Evolutionary conservation across 2,797 vertebrate genomes (phyloP).

Genomic region (Gymnoscopelus braueri): DNA sequence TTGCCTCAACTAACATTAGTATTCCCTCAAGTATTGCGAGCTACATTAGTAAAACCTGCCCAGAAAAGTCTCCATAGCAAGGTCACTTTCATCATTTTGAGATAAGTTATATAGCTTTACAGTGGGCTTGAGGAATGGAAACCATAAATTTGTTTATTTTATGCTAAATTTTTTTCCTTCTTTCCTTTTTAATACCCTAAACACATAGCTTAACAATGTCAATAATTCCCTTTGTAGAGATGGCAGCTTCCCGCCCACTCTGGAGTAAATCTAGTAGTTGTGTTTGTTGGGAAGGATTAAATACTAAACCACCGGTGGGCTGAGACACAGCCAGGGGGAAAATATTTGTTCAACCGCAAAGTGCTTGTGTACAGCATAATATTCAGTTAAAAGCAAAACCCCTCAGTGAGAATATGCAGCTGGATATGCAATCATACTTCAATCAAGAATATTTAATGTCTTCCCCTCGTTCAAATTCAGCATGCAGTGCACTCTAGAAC

Average conservation of each 20-base stretch:
- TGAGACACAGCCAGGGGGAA: conserved; percentile 74
- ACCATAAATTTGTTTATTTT: conserved; percentile 54
- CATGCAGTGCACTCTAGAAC: conserved; percentile 54
- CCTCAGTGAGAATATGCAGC: conserved; percentile 74
- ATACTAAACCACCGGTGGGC: conserved; percentile 72
- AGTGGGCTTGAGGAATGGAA: conserved; percentile 48
- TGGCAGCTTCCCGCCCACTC: conserved; percentile 64
- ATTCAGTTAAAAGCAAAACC: conserved; percentile 76
- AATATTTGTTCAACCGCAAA: conserved; percentile 81
- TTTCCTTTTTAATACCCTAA: conserved; percentile 44
- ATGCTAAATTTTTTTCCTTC: conserved; percentile 46
- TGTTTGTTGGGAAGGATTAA: conserved; percentile 76
- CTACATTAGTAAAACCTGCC: conserved; percentile 72
- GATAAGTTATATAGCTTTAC: conserved; percentile 46
- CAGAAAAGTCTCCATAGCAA: conserved; percentile 53
- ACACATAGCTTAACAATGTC: conserved; percentile 76
- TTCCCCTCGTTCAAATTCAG: conserved; percentile 71
- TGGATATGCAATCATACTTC: conserved; percentile 77
- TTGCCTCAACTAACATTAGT: conserved; percentile 73
- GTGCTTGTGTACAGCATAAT: conserved; percentile 78
- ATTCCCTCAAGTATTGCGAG: conserved; percentile 63
- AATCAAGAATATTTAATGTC: conserved; percentile 80
- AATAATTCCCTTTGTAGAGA: conserved; percentile 78
- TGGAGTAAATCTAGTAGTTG: conserved; percentile 56
- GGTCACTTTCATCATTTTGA: conserved; percentile 70